Evolutionary conservation across 2,888 invertebrate species (phyloP).

Genomic region (Formica aserva): DNA sequence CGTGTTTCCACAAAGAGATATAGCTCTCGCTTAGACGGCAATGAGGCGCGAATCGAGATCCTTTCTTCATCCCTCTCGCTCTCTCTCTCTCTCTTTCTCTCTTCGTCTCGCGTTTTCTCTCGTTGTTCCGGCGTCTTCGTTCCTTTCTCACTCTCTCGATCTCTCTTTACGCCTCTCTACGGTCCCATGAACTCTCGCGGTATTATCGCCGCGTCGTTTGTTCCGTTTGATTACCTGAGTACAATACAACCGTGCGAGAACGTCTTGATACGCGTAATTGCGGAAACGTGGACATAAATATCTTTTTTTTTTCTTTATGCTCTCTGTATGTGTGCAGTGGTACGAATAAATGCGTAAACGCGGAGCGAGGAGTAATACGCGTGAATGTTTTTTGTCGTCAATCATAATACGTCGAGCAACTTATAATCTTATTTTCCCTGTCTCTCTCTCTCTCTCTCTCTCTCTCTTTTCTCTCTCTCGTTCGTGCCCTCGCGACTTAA

Average conservation of each 20-base stretch:
- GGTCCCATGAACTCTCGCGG: constrained; percentile 41
- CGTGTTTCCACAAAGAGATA: constrained; percentile 81
- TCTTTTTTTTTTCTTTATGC: background rate
- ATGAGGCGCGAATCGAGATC: constrained; percentile 77
- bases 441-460: background rate
- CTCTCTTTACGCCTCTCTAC: constrained; percentile 26
- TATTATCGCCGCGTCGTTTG: constrained; percentile 60
- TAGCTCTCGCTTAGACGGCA: constrained; percentile 79
- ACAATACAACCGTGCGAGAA: constrained; percentile 56
- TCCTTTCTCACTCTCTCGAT: constrained; percentile 25
- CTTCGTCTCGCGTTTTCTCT: constrained; percentile 2
- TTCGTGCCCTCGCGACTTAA: constrained; percentile 51
- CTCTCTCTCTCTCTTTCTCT: constrained; percentile 36
- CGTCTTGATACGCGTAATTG: constrained; percentile 43
- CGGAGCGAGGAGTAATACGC: constrained; percentile 7
- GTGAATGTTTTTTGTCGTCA: constrained; percentile 31
- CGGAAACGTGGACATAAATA: constrained; percentile 32
- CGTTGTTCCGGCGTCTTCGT: background rate
- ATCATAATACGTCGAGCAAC: constrained; percentile 55
- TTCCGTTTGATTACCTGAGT: constrained; percentile 69
- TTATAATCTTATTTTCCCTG: constrained; percentile 55
- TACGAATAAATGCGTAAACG: constrained; percentile 28
- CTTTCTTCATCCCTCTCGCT: constrained; percentile 48
- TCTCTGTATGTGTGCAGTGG: background rate
- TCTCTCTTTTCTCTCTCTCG: constrained; percentile 44